Evolutionary conservation across 2,888 invertebrate species (phyloP).

Genomic region (Maniola hyperantus): DNA sequence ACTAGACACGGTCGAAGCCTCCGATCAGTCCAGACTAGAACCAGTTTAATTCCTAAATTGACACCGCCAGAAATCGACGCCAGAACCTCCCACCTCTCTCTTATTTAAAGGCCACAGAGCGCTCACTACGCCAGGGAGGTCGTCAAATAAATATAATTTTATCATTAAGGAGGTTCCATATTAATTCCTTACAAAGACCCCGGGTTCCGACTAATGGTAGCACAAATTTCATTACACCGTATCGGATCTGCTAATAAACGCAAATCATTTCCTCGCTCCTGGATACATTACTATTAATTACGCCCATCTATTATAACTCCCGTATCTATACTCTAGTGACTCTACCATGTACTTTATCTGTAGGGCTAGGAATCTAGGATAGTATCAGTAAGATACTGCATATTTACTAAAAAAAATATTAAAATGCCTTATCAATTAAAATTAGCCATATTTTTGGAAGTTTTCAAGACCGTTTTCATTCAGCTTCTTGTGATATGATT

Average conservation of each 20-base stretch:
- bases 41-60: no score
- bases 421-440: neutral
- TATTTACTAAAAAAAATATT: neutral
- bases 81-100: no score
- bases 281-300: constrained; percentile 38
- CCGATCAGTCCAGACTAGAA: no score
- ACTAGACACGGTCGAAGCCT: no score
- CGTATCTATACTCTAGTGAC: constrained; percentile 21
- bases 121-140: no score
- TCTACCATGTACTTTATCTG: neutral
- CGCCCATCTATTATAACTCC: constrained; percentile 34
- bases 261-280: constrained; percentile 34
- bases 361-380: constrained; percentile 1
- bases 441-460: neutral
- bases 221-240: constrained; percentile 34
- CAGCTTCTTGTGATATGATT: no score
- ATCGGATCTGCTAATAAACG: constrained; percentile 35
- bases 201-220: constrained; percentile 20
- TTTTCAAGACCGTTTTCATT: neutral
- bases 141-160: constrained; percentile 4
- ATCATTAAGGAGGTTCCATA: constrained; percentile 16
- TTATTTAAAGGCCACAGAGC: no score
- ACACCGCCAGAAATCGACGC: no score
- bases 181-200: constrained; percentile 9
- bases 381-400: neutral